Base-by-base conservation (phyloP, 1,140 invertebrate species). In the Drosophila punjabiensis region DNA sequence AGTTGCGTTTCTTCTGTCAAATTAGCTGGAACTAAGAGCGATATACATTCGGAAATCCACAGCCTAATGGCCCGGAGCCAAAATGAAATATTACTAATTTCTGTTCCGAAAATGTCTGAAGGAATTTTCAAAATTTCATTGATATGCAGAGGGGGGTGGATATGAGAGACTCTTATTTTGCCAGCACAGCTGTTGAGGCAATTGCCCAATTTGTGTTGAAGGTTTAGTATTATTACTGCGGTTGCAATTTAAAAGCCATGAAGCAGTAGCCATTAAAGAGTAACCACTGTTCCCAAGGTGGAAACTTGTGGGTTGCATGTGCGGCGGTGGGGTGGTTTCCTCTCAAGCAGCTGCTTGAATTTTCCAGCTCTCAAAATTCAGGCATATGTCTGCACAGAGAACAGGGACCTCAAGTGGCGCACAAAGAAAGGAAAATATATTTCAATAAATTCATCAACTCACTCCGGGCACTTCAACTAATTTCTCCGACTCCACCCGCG, bases 371-470 rank as follows among this genome's bases (percentile, higher is more conserved):
- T 59, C 52, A 73, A 73, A 79, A 79, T 89, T 79, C 66, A 64
- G 79, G 84, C 84, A 88, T 88, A 88, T 88, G 84, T 68, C 61
- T 28, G 37, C 47, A 8, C 47, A 8, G 20, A 28, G 28, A 3
- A 47, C 41, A 13, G 35, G 52, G 65, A 71, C 76, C 55, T 65
- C 76, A 79, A 79, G 76, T 79, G 76, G 75, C 50, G 41, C 48
- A 52, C 80, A 83, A 85, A 86, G 74, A 83, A 84, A 86, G 74
- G 65, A 71, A 84, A 87, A 58, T 39, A 39, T 64, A 84, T 89
- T 90, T 90, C 82, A 89, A 89, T 89, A 89, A 90, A 82, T 81
- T 79, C 85, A 88, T 84, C 85, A 80, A 76, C 39, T 61, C 60
- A 71, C 63, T 70, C 67, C 76, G 70, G 64, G 65, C 84, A 88